Base-by-base conservation (phyloP, 2,888 invertebrate genomes). In the Cephus sareptanus region DNA sequence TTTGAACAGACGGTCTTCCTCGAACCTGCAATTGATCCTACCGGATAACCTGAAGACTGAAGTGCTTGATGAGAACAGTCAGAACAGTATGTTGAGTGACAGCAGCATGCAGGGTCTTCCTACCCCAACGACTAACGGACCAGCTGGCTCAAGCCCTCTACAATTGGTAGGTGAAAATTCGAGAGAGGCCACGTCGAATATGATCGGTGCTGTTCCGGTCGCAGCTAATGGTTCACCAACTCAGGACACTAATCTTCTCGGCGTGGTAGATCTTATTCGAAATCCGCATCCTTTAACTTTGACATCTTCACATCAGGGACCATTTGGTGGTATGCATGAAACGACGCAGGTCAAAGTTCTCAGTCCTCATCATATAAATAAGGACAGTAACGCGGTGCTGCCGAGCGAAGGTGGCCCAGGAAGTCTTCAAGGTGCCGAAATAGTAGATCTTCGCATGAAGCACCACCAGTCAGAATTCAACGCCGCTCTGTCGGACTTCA, bases 371-470 rank as follows among this genome's bases (percentile, higher is more conserved):
- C 89, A 85, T 80, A 87, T 90, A 77, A 90, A 85, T 81, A 90
- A 90, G 82, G 91, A 91, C 76, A 75, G 86, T 13, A 89, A 83
- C 81, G 71, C 85, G 73, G 87, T 90, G 68, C 79, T 90, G 75
- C 79, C 88, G n/a, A 81, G 80, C 80, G 87, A 89, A 73, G 79
- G 81, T 13, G 83, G 79, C 11, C 81, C 85, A 6, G 86, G 83
- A 33, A 84, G 78, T 77, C 85, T 88, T 68, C 89, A 87, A 56
- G 89, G 87, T 30, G 87, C 89, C 4, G 90, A 89, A 82, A 95
- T 94, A n/a, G 95, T 95, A 79, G 95, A 95, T 91, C 92, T 95
- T 73, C 92, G 95, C 34, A 95, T 95, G 92, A 96, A 96, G 87
- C 93, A 94, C 81, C 92, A 84, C 83, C 87, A 89, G 80, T 93